phyloP scores from a whole-genome alignment of 2,888 invertebrate genomes.

The Conistra vaccinii region DNA sequence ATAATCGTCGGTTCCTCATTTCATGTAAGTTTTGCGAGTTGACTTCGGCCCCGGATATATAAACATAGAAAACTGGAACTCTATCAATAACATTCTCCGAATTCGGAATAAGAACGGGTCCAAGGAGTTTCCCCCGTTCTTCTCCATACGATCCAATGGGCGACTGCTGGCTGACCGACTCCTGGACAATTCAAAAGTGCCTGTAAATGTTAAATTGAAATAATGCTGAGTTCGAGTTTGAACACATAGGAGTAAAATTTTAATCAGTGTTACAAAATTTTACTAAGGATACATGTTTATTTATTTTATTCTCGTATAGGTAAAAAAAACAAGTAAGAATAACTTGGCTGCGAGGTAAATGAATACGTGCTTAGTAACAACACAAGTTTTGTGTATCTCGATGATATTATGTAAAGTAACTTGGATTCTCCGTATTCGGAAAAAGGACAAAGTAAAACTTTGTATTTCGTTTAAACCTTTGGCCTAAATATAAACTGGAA shows the following conservation, averaged over 20 bases:
- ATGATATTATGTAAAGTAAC: conserved; percentile 1
- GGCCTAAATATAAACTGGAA: not conserved
- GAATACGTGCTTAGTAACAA: not conserved
- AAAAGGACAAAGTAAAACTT: not conserved
- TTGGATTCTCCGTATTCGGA: not conserved
- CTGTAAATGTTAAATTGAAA: too few species aligned
- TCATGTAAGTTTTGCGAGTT: too few species aligned
- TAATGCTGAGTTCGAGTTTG: not conserved
- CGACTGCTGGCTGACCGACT: too few species aligned
- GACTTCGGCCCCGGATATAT: not conserved
- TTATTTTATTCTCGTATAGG: not conserved
- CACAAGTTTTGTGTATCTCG: not conserved
- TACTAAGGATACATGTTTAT: too few species aligned
- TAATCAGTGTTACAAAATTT: not conserved
- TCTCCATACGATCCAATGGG: not conserved
- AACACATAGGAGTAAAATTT: not conserved
- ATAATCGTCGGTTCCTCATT: too few species aligned
- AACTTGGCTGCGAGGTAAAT: not conserved
- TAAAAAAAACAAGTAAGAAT: not conserved
- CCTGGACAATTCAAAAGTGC: too few species aligned
- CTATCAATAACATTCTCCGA: not conserved
- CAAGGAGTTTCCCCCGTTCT: not conserved
- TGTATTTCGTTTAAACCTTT: not conserved
- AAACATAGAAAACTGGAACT: not conserved
- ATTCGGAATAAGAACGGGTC: not conserved